Evolutionary conservation across 2,797 vertebrate species (phyloP), one percentile per base, ranked within the genome.

Genomic region (Gymnoscopelus microlampas): DNA sequence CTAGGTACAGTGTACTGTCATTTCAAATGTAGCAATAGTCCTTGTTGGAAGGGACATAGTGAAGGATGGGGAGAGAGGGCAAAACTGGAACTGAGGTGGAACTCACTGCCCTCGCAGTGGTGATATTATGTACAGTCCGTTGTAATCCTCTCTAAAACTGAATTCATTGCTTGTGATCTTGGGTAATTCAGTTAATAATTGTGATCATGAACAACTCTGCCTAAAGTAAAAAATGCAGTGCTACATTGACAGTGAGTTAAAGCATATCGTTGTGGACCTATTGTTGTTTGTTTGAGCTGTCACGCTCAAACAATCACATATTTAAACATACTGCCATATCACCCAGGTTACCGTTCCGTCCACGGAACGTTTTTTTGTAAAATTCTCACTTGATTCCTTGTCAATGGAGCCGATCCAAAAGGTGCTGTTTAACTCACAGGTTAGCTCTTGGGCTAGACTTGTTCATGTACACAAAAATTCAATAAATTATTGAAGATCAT

Each of bases 21-120:
- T 68, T 74, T 84, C 63, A 50, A 72, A 81, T 87, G 82, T 83
- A 87, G 87, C 75, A 82, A 66, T 26, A 32, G 63, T 68, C 68
- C 24, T 79, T 32, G 49, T 63, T 59, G 65, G 10, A 39, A 51
- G 55, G 39, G 68, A 66, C 58, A 62, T 35, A 23, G 49, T 76
- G 59, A 59, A 58, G 68, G 65, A 60, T 9, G 26, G 11, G n/a
- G 57, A 64, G 61, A 39, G 47, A 54, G 29, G 62, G 60, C 56
- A 76, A 47, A 44, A 32, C n/a, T 47, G 19, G 63, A 70, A 64
- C 24, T 60, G 53, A 79, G 48, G 24, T 49, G 53, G 4, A 60
- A 48, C 69, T 63, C 39, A 50, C 1, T 62, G 39, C 23, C 19
- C 63, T 50, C 51, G n/a, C 11, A 44, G 54, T 11, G 8, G 3